Base-by-base conservation (phyloP, 2,888 invertebrate species). In the Drosophila anomalata region DNA sequence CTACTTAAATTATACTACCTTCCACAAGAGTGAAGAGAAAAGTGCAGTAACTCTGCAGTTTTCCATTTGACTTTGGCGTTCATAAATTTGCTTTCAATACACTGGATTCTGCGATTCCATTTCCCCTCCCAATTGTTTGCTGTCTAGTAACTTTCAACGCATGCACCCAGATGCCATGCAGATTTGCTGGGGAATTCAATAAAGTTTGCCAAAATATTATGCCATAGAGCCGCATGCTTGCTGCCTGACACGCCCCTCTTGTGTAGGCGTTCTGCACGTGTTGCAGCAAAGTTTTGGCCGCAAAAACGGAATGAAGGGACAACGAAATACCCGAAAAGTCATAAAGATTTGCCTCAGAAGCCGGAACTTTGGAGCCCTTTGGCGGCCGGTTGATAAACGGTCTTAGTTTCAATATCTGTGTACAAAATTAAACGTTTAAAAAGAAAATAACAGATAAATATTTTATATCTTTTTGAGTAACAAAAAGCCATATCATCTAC, bases 201-300 rank as follows among this genome's bases (percentile, higher is more conserved):
- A 85, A 88, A 88, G 88, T 85, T 85, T 88, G 81, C 75, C 85
- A 79, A 87, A 88, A 87, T 87, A 87, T 86, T 86, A 81, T 84
- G 78, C 78, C 76, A 70, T 70, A 48, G 71, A 70, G 63, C 62
- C 46, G 65, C 41, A 66, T 72, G 74, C 69, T 63, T 53, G 20
- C 62, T 65, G 68, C 71, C 70, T 69, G 65, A 63, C 72, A 74
- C 76, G 76, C 73, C 76, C 55, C 50, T n/a, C n/a, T 52, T 36
- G 44, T 53, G 60, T 65, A 51, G 50, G 61, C 70, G 52, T 24
- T 41, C 47, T 56, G 68, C 77, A 84, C 87, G 82, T 84, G 79
- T 63, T 74, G 47, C 56, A 81, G 58, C 70, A 87, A 83, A 84
- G 70, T 84, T 83, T 86, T 62, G 55, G 72, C 59, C 50, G 58